Evolutionary conservation across 2,888 invertebrate species (phyloP), one percentile per base, ranked within the genome.

Genomic region (Thalpophila matura): DNA sequence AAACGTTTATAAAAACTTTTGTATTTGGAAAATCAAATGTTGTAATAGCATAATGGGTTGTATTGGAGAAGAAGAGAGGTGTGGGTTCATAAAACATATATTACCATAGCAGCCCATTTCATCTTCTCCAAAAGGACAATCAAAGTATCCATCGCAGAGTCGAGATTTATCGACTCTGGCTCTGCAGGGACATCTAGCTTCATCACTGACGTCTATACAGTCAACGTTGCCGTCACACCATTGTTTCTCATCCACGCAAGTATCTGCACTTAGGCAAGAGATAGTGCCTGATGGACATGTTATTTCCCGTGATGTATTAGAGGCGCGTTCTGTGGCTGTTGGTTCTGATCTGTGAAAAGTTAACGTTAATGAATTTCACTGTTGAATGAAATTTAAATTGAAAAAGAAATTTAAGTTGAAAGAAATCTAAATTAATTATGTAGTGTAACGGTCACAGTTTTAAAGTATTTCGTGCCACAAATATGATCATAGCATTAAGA

Each of bases 101-200:
- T 91, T 92, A 97, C 98, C 97, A 83, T 96, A 96, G 86, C 98
- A 98, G 18, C 96, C 97, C 80, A 96, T 90, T 92, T 98, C 98
- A 81, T 98, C 98, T 91, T 97, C 97, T 18, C 97, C 97, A 77
- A 96, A 95, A 0, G 98, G 98, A 86, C 98, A 98, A 83, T 98
- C 98, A 45, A 96, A 96, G 82, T 97, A 98, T 14, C 97, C 97
- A 87, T 98, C 98, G 83, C 98, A 98, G 0, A 96, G 86, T 72
- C 97, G 95, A 3, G 95, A 91, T 43, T 92, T 91, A 14, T 96
- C 95, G 10, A 98, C 95, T 59, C 97, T 95, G n/a, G 96, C 93
- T 60, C 95, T 96, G 83, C 98, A 98, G 0, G 96, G 95, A 80
- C 98, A 98, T 10, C 92, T 91, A 0, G 93, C 90, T 88, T 98